A percentile compares a stretch with the other conserved stretches of the same genome.
These are phyloP conservation scores for Nycteola revayana DNA, from an alignment of 2,888 invertebrate genomes.

Conservation along the genomic window DNA sequence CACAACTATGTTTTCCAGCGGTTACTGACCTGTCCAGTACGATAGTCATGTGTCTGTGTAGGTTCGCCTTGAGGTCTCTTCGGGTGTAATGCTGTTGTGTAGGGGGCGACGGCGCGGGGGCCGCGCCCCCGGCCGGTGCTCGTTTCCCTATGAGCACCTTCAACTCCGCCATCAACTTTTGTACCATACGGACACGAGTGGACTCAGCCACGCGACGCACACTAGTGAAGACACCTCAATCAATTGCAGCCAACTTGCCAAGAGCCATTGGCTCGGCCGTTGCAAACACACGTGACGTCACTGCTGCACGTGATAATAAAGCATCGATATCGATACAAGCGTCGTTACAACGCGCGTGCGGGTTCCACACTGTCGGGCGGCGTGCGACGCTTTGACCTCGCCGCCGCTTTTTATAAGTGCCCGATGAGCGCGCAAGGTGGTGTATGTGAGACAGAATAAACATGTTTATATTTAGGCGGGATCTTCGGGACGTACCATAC, in stretches of 20 bases:
- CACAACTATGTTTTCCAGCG: constrained; percentile 5
- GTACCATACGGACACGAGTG: constrained; percentile 78
- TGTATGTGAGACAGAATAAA: constrained; percentile 61
- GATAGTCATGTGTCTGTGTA: constrained; percentile 79
- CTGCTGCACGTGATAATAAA: constrained; percentile 69
- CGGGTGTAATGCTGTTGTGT: constrained; percentile 67
- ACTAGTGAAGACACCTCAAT: constrained; percentile 66
- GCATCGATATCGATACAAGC: constrained; percentile 68
- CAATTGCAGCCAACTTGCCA: constrained; percentile 64
- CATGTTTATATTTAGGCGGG: constrained; percentile 70
- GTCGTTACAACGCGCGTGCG: constrained; percentile 73
- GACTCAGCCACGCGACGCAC: constrained; percentile 59
- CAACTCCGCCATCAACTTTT: constrained; percentile 77
- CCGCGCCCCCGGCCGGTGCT: constrained; percentile 60
- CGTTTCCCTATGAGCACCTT: constrained; percentile 79
- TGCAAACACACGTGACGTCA: constrained; percentile 70
- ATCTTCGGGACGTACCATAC: constrained; percentile 50
- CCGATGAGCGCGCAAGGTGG: constrained; percentile 73
- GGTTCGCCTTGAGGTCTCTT: constrained; percentile 75
- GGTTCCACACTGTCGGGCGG: constrained; percentile 67
- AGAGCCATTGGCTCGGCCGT: constrained; percentile 72
- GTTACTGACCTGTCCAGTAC: constrained; percentile 77
- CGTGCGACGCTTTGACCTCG: constrained; percentile 70
- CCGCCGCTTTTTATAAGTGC: constrained; percentile 76
- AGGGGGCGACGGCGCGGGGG: constrained; percentile 40